These are phyloP conservation scores for Pteropus rufus DNA, from an alignment of 2,797 vertebrate species.

Conservation along the genomic window DNA sequence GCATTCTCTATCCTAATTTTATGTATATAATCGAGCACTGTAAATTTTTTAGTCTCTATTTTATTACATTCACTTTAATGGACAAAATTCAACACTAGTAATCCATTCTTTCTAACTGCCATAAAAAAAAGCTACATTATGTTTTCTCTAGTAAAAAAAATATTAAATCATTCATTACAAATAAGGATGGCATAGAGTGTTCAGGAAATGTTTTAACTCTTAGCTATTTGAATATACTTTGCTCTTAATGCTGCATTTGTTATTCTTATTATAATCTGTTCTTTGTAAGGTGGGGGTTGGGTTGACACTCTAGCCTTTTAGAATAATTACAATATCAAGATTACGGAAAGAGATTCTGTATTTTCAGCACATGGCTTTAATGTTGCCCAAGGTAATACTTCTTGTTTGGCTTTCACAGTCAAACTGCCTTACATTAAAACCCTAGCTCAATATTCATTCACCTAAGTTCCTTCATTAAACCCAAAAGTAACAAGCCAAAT, in stretches of 20 bases:
- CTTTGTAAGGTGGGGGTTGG: background rate
- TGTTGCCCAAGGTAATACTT: background rate
- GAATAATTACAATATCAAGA: background rate
- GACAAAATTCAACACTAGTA: slow-evolving; percentile 66
- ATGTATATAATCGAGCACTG: slow-evolving; percentile 68
- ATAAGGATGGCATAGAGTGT: slow-evolving; percentile 67
- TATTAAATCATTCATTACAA: slow-evolving; percentile 68
- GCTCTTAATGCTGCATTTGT: slow-evolving; percentile 44
- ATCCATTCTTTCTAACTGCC: slow-evolving; percentile 66
- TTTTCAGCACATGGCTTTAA: background rate
- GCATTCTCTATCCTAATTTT: slow-evolving; percentile 75
- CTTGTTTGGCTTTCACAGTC: background rate
- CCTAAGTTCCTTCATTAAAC: background rate
- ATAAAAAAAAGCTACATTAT: slow-evolving; percentile 72
- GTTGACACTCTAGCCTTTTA: background rate
- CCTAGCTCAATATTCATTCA: background rate
- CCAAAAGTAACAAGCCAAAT: background rate
- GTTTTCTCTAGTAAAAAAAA: slow-evolving; percentile 62
- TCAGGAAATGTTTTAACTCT: slow-evolving; percentile 66
- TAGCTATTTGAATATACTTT: slow-evolving; percentile 55
- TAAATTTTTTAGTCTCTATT: slow-evolving; percentile 69
- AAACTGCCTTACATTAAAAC: background rate
- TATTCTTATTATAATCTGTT: background rate
- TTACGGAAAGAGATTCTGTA: background rate
- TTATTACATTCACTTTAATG: slow-evolving; percentile 72